phyloP scores from a whole-genome alignment of 2,113 vertebrate species.

The Cichladusa arquata region DNA sequence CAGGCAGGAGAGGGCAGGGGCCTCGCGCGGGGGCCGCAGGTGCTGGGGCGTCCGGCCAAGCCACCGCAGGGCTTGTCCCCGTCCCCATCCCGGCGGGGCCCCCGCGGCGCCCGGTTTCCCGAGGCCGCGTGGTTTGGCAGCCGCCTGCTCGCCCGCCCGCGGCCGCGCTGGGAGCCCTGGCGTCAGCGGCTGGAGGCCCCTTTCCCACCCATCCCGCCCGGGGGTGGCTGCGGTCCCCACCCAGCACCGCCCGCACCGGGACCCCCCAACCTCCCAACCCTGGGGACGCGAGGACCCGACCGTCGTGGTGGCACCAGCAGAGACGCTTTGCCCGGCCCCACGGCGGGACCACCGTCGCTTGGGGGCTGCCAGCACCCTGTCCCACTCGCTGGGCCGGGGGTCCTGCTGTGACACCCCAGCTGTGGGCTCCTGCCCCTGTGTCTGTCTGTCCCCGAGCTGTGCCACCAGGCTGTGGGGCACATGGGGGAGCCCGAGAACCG shows the following conservation, averaged over 20 bases:
- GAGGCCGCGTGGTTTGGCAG: constrained; percentile 68
- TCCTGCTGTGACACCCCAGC: neutral
- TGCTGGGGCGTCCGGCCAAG: neutral
- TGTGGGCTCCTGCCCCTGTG: neutral
- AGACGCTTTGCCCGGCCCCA: neutral
- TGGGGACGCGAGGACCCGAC: neutral
- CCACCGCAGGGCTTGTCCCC: neutral
- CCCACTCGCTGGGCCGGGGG: neutral
- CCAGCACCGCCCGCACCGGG: neutral
- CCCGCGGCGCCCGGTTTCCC: constrained; percentile 3
- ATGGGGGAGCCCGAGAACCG: neutral
- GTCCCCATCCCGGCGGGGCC: neutral
- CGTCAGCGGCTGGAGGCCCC: constrained; percentile 5
- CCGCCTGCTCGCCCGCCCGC: neutral
- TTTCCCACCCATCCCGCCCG: constrained; percentile 17
- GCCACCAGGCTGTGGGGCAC: neutral
- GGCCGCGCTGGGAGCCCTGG: constrained; percentile 4
- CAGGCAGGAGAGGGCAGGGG: constrained; percentile 9
- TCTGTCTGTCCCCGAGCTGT: neutral
- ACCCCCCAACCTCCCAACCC: neutral
- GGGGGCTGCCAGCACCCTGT: too few relatives aligned
- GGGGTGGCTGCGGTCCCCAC: neutral
- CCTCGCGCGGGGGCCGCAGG: neutral
- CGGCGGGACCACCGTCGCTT: neutral
- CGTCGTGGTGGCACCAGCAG: neutral